These are phyloP conservation scores for Didymodactylos carnosus DNA, from an alignment of 2,888 invertebrate genomes.

Conservation along the genomic window DNA sequence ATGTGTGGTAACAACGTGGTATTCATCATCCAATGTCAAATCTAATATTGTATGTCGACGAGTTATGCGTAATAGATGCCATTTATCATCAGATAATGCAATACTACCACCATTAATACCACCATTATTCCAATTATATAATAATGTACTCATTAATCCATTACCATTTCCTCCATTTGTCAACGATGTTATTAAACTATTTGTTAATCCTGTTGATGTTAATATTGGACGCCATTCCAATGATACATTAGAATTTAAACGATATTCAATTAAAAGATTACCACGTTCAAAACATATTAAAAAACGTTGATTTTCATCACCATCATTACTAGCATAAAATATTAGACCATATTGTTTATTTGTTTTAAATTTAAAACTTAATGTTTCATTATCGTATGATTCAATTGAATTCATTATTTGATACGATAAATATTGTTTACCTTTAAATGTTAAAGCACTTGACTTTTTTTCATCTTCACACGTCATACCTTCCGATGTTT, in stretches of 20 bases:
- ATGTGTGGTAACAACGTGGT: neutral
- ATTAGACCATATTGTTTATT: neutral
- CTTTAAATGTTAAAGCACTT: neutral
- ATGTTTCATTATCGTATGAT: neutral
- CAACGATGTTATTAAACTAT: too few relatives aligned
- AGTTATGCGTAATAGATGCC: neutral
- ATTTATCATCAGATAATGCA: neutral
- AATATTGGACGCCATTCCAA: neutral
- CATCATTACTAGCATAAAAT: neutral
- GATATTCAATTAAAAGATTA: neutral
- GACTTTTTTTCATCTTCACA: conserved; percentile 50
- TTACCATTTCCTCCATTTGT: too few relatives aligned
- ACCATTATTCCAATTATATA: too few relatives aligned
- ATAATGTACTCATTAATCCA: too few relatives aligned
- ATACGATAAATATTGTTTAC: neutral
- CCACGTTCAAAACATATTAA: neutral
- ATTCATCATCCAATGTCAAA: neutral
- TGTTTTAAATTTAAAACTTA: neutral
- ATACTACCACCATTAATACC: too few relatives aligned
- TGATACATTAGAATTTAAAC: neutral
- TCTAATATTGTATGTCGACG: neutral
- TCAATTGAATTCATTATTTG: neutral
- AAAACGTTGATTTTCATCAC: neutral
- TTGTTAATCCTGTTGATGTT: neutral
- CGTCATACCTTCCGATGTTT: conserved; percentile 70